Conservation (phyloP, 64 coral and sea anemone genomes). For the Acropora tenuis region DNA sequence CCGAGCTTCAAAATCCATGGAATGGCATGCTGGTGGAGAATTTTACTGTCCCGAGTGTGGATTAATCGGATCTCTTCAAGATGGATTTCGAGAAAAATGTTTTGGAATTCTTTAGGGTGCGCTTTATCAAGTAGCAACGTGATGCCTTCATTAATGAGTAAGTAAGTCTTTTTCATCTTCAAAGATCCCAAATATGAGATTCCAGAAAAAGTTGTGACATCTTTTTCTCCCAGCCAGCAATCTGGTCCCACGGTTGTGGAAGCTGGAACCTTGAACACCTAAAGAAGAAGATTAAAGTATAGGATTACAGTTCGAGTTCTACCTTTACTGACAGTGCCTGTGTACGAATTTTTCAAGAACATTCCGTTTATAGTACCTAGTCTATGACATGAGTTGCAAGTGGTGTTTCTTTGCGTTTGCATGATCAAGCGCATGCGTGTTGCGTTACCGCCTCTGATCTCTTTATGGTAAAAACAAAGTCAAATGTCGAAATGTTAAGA, state of each 20-base stretch:
- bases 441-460: no score
- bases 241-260: constrained; percentile 65
- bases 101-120: constrained; percentile 78
- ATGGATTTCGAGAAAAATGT: constrained; percentile 69
- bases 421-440: no score
- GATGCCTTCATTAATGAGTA: constrained; percentile 93
- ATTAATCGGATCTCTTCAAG: constrained; percentile 68
- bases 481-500: no score
- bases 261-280: constrained; percentile 50
- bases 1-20: constrained; percentile 92
- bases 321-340: background rate
- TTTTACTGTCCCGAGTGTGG: constrained; percentile 26
- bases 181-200: constrained; percentile 82
- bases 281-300: background rate
- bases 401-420: no score
- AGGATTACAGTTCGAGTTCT: background rate
- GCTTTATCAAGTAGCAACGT: constrained; percentile 64
- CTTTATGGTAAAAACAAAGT: no score
- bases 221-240: constrained; percentile 41
- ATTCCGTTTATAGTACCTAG: no score
- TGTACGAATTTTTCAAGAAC: background rate
- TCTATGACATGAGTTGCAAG: no score
- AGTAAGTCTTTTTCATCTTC: constrained; percentile 81
- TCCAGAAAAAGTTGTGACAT: constrained; percentile 62
- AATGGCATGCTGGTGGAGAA: constrained; percentile 65